Percentiles rank a stretch among this genome's conserved stretches.
These are phyloP conservation scores for Nemapogon koenigi DNA, from an alignment of 2,888 invertebrate genomes.

Conservation along the genomic window DNA sequence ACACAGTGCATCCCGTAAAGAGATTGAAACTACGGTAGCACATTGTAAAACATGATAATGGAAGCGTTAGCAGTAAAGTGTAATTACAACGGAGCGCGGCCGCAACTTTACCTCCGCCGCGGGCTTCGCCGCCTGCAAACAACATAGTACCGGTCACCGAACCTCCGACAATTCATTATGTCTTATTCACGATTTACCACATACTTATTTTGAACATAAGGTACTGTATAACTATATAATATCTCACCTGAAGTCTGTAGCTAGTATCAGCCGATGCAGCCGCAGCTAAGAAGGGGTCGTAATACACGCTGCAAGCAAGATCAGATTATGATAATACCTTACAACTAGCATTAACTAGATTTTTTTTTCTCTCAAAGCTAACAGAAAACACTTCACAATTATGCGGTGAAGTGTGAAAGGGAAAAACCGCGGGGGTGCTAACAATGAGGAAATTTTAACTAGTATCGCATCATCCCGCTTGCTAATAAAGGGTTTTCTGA, in stretches of 20 bases:
- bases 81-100: slow-evolving; percentile 3
- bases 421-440: too few relatives aligned
- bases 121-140: slow-evolving; percentile 76
- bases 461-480: too few relatives aligned
- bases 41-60: slow-evolving; percentile 53
- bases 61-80: slow-evolving; percentile 51
- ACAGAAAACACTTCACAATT: too few relatives aligned
- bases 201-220: not conserved
- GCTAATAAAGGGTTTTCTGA: too few relatives aligned
- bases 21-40: too few relatives aligned
- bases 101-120: slow-evolving; percentile 70
- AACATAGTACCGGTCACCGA: slow-evolving; percentile 54
- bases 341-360: too few relatives aligned
- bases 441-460: too few relatives aligned
- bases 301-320: slow-evolving; percentile 80
- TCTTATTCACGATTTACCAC: too few relatives aligned
- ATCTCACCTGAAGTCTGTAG: slow-evolving; percentile 88
- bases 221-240: not conserved
- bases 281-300: slow-evolving; percentile 94
- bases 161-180: slow-evolving; percentile 14
- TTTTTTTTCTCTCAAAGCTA: too few relatives aligned
- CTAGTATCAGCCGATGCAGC: slow-evolving; percentile 85
- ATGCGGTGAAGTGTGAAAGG: too few relatives aligned
- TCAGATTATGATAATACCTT: too few relatives aligned
- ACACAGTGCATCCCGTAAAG: slow-evolving; percentile 54